Conservation (phyloP, 2,888 invertebrate species). For the Macaria notata region DNA sequence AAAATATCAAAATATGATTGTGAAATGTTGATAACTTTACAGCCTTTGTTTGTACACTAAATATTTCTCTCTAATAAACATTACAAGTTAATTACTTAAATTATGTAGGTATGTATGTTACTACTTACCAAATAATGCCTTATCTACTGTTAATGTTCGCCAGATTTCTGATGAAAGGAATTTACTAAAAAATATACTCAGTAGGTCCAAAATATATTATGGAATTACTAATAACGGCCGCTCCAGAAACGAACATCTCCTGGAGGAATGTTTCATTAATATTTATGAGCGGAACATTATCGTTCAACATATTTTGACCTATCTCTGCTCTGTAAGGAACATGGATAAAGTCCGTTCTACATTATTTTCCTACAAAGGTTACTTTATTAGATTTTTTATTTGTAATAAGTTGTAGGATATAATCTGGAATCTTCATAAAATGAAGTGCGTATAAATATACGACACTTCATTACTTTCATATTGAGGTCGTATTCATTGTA, state of each 20-base stretch:
- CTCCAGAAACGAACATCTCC: constrained; percentile 46
- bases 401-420: constrained; percentile 26
- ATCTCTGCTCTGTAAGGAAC: constrained; percentile 26
- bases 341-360: constrained; percentile 42
- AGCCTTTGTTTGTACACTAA: too few species aligned
- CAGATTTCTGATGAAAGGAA: too few species aligned
- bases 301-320: constrained; percentile 71
- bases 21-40: too few species aligned
- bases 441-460: constrained; percentile 19
- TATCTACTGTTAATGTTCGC: too few species aligned
- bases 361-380: constrained; percentile 42
- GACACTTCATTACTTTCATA: constrained; percentile 33
- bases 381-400: constrained; percentile 37
- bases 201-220: constrained; percentile 29
- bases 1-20: too few species aligned
- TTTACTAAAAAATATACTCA: too few species aligned
- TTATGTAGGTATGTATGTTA: too few species aligned
- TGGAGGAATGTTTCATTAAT: constrained; percentile 70
- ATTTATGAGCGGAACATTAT: constrained; percentile 76
- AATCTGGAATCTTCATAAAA: constrained; percentile 26
- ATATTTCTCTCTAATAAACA: too few species aligned
- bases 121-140: too few species aligned
- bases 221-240: constrained; percentile 49
- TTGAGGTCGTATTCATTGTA: constrained; percentile 25
- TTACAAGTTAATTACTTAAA: too few species aligned